These are phyloP conservation scores for Anas bernieri DNA, from an alignment of 2,797 vertebrate genomes.

Conservation along the genomic window DNA sequence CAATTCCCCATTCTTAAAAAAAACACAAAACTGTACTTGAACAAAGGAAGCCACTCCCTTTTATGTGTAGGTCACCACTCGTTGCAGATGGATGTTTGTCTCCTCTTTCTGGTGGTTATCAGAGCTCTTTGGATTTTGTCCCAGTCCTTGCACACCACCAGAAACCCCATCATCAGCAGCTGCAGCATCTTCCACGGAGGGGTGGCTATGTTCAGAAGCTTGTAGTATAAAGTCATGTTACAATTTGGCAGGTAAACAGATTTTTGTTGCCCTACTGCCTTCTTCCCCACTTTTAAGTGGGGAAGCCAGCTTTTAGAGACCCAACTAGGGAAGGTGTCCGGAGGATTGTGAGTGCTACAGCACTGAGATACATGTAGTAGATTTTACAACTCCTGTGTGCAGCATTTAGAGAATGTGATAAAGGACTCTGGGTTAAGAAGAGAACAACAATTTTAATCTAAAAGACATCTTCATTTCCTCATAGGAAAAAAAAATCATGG, in stretches of 20 bases:
- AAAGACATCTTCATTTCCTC: not conserved
- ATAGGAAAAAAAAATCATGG: not conserved
- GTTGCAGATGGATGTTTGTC: not conserved
- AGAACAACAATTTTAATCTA: not conserved
- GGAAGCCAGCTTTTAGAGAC: not conserved
- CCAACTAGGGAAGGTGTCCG: not conserved
- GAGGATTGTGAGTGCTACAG: not conserved
- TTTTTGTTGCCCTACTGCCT: not conserved
- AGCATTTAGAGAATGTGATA: not conserved
- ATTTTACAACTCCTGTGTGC: not conserved
- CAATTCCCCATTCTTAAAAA: not conserved
- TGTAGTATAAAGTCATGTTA: not conserved
- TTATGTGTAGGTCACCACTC: not conserved
- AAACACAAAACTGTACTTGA: not conserved
- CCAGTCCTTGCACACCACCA: not conserved
- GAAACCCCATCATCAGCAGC: not conserved
- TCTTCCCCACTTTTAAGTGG: not conserved
- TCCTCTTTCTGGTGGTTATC: not conserved
- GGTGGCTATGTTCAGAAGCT: not conserved
- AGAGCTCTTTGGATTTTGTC: not conserved
- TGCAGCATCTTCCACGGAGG: not conserved
- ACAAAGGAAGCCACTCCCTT: not conserved
- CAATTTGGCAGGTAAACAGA: not conserved
- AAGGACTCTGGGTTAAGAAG: not conserved
- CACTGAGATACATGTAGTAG: not conserved